Conservation (phyloP, 2,888 invertebrate species). For the Punctoribates punctum region DNA sequence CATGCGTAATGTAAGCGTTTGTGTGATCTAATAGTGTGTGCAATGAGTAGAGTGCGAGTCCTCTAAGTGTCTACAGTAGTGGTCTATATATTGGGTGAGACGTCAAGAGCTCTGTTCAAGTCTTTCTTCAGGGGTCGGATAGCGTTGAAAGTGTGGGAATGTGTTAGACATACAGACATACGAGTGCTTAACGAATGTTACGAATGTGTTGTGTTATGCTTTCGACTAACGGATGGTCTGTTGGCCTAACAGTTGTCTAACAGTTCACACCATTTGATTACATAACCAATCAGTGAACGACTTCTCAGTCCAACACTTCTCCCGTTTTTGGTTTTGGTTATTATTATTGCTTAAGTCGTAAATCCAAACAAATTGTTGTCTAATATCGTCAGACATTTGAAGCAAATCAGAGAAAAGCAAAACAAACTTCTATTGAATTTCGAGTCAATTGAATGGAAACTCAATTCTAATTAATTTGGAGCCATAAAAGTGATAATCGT, state of each 20-base stretch:
- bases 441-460: no score
- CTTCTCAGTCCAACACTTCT: background rate
- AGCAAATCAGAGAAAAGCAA: no score
- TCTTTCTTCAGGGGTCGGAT: constrained; percentile 3
- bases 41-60: no score
- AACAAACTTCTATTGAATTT: no score
- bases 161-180: constrained; percentile 5
- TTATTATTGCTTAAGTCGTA: no score
- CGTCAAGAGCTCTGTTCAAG: background rate
- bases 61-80: no score
- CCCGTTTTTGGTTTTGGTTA: background rate
- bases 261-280: background rate
- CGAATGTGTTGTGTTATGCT: constrained; percentile 9
- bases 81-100: no score
- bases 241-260: background rate
- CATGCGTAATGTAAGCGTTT: no score
- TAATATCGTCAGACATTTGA: no score
- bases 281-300: background rate
- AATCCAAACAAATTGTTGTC: no score
- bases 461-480: background rate
- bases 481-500: background rate
- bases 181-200: constrained; percentile 27
- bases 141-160: constrained; percentile 29
- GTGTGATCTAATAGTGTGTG: no score
- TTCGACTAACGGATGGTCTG: constrained; percentile 28